Conservation (phyloP, 1,140 invertebrate genomes). For the Centruroides sculpturatus region DNA sequence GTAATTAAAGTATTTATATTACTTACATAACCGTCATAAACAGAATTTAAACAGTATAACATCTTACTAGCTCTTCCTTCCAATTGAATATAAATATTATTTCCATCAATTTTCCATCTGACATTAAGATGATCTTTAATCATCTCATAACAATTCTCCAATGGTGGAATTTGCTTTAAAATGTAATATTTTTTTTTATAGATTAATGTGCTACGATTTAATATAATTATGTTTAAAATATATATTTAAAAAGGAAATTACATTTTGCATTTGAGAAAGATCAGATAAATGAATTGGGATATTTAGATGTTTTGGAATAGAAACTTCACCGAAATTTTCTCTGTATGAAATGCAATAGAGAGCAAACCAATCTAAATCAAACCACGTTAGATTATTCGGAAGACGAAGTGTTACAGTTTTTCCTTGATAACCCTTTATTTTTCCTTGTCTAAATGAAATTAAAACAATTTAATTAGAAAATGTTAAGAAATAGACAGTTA, state of each 20-base stretch:
- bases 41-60: background rate
- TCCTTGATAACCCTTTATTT: constrained; percentile 49
- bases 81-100: constrained; percentile 71
- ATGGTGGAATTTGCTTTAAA: constrained; percentile 22
- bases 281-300: constrained; percentile 46
- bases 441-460: constrained; percentile 24
- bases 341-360: constrained; percentile 56
- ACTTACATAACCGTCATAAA: too few species aligned
- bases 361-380: constrained; percentile 71
- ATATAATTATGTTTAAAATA: background rate
- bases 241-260: background rate
- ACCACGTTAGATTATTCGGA: constrained; percentile 66
- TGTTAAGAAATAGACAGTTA: too few species aligned
- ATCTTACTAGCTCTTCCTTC: constrained; percentile 52
- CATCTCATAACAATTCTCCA: constrained; percentile 58
- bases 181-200: too few species aligned
- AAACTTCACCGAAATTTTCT: constrained; percentile 57
- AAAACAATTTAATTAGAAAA: too few species aligned
- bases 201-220: too few species aligned
- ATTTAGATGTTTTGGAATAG: constrained; percentile 63
- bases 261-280: too few species aligned
- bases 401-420: constrained; percentile 60
- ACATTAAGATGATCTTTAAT: constrained; percentile 50
- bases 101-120: constrained; percentile 77
- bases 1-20: too few species aligned